These are phyloP conservation scores for Heliconius melpomene DNA, from an alignment of 1,140 invertebrate genomes.

Conservation along the genomic window DNA sequence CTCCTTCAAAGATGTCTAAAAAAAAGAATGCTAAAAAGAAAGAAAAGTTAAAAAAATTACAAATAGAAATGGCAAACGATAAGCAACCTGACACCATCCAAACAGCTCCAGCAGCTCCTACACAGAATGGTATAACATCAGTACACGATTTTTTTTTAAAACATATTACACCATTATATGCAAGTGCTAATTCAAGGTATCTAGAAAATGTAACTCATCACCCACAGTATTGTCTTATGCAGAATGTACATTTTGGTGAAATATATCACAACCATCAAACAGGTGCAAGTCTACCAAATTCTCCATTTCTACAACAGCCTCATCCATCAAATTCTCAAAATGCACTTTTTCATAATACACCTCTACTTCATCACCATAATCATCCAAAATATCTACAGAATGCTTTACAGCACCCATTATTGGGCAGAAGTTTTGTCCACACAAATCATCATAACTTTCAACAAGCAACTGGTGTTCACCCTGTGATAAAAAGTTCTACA, in stretches of 20 bases:
- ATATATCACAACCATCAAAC: conserved; percentile 45
- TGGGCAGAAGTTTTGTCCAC: conserved; percentile 39
- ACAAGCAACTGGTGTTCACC: conserved; percentile 25
- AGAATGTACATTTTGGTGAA: conserved; percentile 47
- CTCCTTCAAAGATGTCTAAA: conserved; percentile 40
- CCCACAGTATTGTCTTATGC: conserved; percentile 59
- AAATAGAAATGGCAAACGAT: conserved; percentile 54
- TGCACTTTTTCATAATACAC: conserved; percentile 42
- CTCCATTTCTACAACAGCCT: conserved; percentile 47
- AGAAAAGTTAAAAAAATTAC: conserved; percentile 54
- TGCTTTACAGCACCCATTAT: conserved; percentile 65
- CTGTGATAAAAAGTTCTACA: conserved; percentile 4
- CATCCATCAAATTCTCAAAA: conserved; percentile 35
- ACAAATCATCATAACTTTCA: conserved; percentile 40
- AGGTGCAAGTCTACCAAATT: conserved; percentile 51
- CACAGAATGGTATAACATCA: conserved; percentile 31
- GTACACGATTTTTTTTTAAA: conserved; percentile 58
- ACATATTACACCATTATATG: conserved; percentile 63
- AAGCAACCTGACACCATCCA: conserved; percentile 54
- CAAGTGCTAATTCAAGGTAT: conserved; percentile 57
- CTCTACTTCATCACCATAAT: conserved; percentile 36
- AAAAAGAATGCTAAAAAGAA: conserved; percentile 63
- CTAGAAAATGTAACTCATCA: conserved; percentile 66
- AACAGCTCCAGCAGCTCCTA: conserved; percentile 45
- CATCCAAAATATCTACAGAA: conserved; percentile 69